Percentiles rank a stretch among this genome's conserved stretches.
phyloP scores from a whole-genome alignment of 2,888 invertebrate genomes.

The Nezara viridula region DNA sequence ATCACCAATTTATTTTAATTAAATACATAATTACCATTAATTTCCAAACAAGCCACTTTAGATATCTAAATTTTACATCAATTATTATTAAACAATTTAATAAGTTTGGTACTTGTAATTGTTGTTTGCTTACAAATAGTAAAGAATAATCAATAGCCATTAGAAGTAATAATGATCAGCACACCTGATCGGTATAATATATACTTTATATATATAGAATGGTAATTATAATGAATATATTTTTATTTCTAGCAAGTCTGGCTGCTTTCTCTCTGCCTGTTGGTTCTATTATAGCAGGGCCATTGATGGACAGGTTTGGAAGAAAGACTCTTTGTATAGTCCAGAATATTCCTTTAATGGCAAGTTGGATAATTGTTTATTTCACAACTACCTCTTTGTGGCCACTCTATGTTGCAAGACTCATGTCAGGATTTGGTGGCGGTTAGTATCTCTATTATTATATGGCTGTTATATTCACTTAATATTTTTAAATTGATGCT shows the following conservation, averaged over 20 bases:
- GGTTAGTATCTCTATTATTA: slow-evolving; percentile 67
- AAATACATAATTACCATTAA: too few relatives aligned
- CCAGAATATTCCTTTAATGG: slow-evolving; percentile 70
- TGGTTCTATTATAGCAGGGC: slow-evolving; percentile 72
- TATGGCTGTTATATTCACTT: neutral
- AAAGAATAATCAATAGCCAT: too few relatives aligned
- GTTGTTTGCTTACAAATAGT: too few relatives aligned
- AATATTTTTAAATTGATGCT: too few relatives aligned
- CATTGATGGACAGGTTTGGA: slow-evolving; percentile 74
- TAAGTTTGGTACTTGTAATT: too few relatives aligned
- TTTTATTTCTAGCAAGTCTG: slow-evolving; percentile 71
- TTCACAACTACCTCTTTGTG: slow-evolving; percentile 68
- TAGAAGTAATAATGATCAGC: too few relatives aligned
- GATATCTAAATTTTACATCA: too few relatives aligned
- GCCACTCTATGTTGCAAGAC: slow-evolving; percentile 71
- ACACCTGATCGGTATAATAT: too few relatives aligned
- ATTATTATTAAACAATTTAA: too few relatives aligned
- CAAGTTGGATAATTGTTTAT: slow-evolving; percentile 72
- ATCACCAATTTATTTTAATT: too few relatives aligned
- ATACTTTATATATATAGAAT: neutral
- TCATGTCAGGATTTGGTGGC: slow-evolving; percentile 72
- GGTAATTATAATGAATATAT: neutral
- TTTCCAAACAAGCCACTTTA: too few relatives aligned
- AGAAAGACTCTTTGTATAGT: slow-evolving; percentile 71
- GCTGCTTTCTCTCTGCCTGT: slow-evolving; percentile 73